Evolutionary conservation across 2,888 invertebrate genomes (phyloP).

Genomic region (Nezara viridula): DNA sequence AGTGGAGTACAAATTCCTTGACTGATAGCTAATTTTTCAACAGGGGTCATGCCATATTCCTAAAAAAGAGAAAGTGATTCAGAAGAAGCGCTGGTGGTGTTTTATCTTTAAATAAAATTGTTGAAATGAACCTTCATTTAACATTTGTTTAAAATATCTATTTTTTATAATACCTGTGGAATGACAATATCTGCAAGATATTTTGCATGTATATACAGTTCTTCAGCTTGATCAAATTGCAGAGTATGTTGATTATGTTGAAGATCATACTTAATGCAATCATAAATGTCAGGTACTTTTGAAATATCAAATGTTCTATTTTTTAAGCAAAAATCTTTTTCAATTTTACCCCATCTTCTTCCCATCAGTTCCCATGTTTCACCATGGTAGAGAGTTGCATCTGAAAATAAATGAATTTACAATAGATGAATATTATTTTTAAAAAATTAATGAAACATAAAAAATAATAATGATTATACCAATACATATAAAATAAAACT

Average conservation of each 20-base stretch:
- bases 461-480: no score
- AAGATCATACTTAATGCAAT: slow-evolving; percentile 98
- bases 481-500: no score
- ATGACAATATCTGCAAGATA: slow-evolving; percentile 98
- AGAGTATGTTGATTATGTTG: slow-evolving; percentile 97
- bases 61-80: slow-evolving; percentile 68
- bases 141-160: no score
- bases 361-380: slow-evolving; percentile 99
- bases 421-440: no score
- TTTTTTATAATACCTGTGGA: slow-evolving; percentile 81
- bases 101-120: not conserved
- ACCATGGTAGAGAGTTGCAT: slow-evolving; percentile 94
- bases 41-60: slow-evolving; percentile 96
- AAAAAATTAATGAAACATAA: no score
- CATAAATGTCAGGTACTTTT: slow-evolving; percentile 99
- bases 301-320: slow-evolving; percentile 96
- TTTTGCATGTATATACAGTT: slow-evolving; percentile 95
- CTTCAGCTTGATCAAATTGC: slow-evolving; percentile 92
- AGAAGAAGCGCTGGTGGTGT: not conserved
- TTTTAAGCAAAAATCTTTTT: slow-evolving; percentile 97
- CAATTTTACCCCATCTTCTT: slow-evolving; percentile 96
- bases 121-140: not conserved
- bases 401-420: slow-evolving; percentile 72
- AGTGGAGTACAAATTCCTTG: slow-evolving; percentile 98
- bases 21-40: slow-evolving; percentile 96